Percentiles rank a stretch among this genome's conserved stretches.
These are phyloP conservation scores for Fundulus diaphanus DNA, from an alignment of 2,797 vertebrate genomes.

Conservation along the genomic window DNA sequence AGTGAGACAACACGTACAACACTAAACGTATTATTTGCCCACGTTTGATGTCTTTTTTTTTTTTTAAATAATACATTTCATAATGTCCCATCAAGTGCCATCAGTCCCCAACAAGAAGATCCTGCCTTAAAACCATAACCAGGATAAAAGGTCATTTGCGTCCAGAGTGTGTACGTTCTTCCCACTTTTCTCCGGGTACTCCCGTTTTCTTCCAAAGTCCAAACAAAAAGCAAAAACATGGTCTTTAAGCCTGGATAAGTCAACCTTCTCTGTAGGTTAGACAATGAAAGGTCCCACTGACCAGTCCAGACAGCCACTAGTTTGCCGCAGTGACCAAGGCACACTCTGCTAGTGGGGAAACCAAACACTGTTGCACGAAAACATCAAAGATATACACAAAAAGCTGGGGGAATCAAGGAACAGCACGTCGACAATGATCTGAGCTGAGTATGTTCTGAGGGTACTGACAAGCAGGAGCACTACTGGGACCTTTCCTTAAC, in stretches of 20 bases:
- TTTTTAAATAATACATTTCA: neutral
- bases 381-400: neutral
- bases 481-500: neutral
- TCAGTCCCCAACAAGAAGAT: too few species aligned
- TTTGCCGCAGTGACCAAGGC: neutral
- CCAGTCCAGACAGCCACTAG: neutral
- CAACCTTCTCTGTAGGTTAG: neutral
- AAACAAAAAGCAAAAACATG: neutral
- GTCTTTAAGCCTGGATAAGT: neutral
- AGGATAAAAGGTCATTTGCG: neutral
- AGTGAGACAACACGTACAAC: neutral
- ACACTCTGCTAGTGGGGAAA: neutral
- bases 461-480: neutral
- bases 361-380: neutral
- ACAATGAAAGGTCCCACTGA: neutral
- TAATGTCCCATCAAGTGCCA: neutral
- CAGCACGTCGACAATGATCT: neutral
- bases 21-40: neutral
- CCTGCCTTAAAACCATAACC: too few species aligned
- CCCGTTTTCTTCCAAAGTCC: too few species aligned
- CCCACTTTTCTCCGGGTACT: too few species aligned
- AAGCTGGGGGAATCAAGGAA: too few species aligned
- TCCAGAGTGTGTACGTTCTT: neutral
- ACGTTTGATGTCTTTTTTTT: neutral
- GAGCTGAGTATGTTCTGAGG: neutral